These are phyloP conservation scores for Schizotus pectinicornis DNA, from an alignment of 2,888 invertebrate genomes.

Conservation along the genomic window DNA sequence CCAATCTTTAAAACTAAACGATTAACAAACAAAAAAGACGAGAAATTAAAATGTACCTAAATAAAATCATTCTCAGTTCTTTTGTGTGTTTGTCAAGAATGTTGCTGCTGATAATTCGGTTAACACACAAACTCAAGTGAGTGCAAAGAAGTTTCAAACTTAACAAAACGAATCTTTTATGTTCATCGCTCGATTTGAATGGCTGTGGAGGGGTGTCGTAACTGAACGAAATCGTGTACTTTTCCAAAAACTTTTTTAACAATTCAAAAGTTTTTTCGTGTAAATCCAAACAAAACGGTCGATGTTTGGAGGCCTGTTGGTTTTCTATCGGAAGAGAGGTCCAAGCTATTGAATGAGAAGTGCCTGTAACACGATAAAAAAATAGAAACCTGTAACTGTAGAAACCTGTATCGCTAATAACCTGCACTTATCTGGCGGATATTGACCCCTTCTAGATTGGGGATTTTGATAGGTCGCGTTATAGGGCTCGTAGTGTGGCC, in stretches of 20 bases:
- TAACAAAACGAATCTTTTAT: constrained; percentile 64
- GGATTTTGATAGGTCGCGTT: constrained; percentile 63
- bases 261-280: constrained; percentile 66
- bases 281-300: constrained; percentile 68
- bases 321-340: constrained; percentile 61
- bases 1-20: constrained; percentile 47
- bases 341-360: constrained; percentile 69
- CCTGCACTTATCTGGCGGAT: constrained; percentile 70
- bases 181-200: constrained; percentile 60
- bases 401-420: too few species aligned
- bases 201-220: constrained; percentile 58
- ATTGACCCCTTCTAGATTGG: constrained; percentile 62
- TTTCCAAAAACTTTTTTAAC: constrained; percentile 63
- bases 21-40: not conserved
- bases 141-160: constrained; percentile 64
- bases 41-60: constrained; percentile 54
- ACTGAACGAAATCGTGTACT: constrained; percentile 62
- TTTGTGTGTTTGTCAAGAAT: constrained; percentile 63
- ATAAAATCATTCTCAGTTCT: constrained; percentile 63
- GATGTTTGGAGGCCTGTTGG: constrained; percentile 63
- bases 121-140: constrained; percentile 65
- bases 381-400: too few species aligned
- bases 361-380: constrained; percentile 46
- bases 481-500: constrained; percentile 67
- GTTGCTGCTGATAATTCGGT: constrained; percentile 58